phyloP scores from a whole-genome alignment of 1,140 invertebrate species.

The Octopus bimaculoides region DNA sequence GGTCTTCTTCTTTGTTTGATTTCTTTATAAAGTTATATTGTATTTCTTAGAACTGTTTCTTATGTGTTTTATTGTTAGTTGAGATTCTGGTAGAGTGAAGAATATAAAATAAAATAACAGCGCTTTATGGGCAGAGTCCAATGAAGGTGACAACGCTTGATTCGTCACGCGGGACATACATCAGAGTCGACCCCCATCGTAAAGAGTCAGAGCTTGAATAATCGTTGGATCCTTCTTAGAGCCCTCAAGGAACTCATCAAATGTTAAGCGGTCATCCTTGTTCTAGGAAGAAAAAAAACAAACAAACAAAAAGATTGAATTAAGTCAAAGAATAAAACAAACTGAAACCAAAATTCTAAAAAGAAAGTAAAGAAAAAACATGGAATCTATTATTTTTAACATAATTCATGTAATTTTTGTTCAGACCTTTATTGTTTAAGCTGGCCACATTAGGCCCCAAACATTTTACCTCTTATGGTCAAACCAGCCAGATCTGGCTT shows the following conservation, averaged over 20 bases:
- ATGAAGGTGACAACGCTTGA: conserved; percentile 9
- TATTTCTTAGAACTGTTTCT: no score
- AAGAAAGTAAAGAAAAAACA: neutral
- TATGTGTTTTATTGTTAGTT: no score
- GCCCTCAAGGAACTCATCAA: conserved; percentile 61
- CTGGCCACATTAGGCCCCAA: no score
- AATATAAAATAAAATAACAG: no score
- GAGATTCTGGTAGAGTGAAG: no score
- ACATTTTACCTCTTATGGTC: no score
- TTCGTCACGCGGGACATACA: conserved; percentile 7
- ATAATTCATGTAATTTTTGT: no score
- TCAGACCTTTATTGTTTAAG: no score
- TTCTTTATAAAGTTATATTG: no score
- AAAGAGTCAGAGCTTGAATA: conserved; percentile 57
- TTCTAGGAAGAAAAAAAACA: conserved; percentile 50
- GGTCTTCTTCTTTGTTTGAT: no score
- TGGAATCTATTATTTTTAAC: neutral
- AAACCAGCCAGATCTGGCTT: no score
- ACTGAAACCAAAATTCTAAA: neutral
- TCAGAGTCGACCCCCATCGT: conserved; percentile 21
- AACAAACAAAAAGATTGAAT: neutral
- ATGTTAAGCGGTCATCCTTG: conserved; percentile 58
- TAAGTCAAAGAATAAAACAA: neutral
- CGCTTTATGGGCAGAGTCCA: neutral
- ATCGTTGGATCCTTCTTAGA: conserved; percentile 62